Conservation (phyloP, 37 sponge, comb jelly and placozoan species). For the Halisarca cf. caerulea region DNA sequence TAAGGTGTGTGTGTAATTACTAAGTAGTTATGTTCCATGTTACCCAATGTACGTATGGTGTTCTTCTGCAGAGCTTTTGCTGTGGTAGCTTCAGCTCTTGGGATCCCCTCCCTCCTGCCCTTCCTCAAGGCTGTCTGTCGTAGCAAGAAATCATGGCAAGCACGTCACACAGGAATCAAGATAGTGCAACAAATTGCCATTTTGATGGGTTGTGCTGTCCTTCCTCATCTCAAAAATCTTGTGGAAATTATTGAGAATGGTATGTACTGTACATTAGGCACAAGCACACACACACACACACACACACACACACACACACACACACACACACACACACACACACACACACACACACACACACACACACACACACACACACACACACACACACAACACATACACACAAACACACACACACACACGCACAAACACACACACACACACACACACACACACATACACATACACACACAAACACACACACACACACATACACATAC, state of each 20-base stretch:
- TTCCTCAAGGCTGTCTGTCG: conserved; percentile 98
- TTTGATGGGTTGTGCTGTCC: conserved; percentile 98
- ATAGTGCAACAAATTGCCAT: conserved; percentile 98
- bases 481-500: no score
- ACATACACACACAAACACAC: no score
- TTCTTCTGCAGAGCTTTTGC: conserved; percentile 97
- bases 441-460: no score
- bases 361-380: no score
- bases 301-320: no score
- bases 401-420: no score
- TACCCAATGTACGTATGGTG: no score
- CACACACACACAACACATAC: no score
- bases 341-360: no score
- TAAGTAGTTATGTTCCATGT: neutral
- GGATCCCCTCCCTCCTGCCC: conserved; percentile 97
- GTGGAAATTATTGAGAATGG: conserved; percentile 99
- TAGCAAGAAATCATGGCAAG: conserved; percentile 99
- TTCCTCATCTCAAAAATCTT: conserved; percentile 93
- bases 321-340: no score
- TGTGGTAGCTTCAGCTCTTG: conserved; percentile 98
- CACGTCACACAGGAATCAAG: conserved; percentile 97
- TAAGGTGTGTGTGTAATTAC: neutral
- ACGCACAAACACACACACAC: no score
- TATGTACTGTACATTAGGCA: neutral
- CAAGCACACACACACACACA: no score